Evolutionary conservation across 2,888 invertebrate species (phyloP).

Genomic region (Xestia rhomboidea): DNA sequence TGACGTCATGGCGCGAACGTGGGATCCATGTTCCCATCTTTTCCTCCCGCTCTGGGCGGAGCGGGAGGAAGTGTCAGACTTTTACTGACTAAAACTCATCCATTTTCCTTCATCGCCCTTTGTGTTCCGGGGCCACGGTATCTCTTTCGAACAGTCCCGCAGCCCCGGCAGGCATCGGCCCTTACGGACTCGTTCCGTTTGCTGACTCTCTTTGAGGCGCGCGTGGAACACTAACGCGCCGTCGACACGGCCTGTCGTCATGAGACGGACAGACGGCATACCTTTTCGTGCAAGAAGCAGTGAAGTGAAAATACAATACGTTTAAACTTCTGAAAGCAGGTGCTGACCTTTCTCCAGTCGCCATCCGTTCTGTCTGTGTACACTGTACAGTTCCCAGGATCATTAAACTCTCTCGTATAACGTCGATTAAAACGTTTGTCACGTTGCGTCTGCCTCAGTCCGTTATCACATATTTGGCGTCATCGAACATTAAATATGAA

Average conservation of each 20-base stretch:
- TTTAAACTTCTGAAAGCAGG: neutral
- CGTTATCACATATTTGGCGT: constrained; percentile 28
- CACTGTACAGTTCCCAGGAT: constrained; percentile 29
- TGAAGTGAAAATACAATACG: neutral
- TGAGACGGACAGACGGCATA: neutral
- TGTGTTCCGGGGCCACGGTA: too few relatives aligned
- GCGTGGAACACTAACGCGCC: too few relatives aligned
- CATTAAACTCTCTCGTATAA: constrained; percentile 33
- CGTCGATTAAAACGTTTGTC: constrained; percentile 34
- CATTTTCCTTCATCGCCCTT: too few relatives aligned
- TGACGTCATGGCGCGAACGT: neutral
- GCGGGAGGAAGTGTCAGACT: too few relatives aligned
- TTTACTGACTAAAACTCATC: too few relatives aligned
- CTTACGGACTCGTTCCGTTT: too few relatives aligned
- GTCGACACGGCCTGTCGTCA: too few relatives aligned
- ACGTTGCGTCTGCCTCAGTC: constrained; percentile 12
- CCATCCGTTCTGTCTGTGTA: neutral
- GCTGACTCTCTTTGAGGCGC: too few relatives aligned
- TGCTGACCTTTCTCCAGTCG: neutral
- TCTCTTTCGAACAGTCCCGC: too few relatives aligned
- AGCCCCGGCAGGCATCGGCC: too few relatives aligned
- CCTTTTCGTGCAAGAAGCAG: neutral
- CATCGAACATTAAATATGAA: constrained; percentile 31
- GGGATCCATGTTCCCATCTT: too few relatives aligned
- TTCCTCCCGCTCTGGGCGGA: too few relatives aligned